Evolutionary conservation across 2,888 invertebrate genomes (phyloP), one percentile per base, ranked within the genome.

Genomic region (Oxycera nigricornis): DNA sequence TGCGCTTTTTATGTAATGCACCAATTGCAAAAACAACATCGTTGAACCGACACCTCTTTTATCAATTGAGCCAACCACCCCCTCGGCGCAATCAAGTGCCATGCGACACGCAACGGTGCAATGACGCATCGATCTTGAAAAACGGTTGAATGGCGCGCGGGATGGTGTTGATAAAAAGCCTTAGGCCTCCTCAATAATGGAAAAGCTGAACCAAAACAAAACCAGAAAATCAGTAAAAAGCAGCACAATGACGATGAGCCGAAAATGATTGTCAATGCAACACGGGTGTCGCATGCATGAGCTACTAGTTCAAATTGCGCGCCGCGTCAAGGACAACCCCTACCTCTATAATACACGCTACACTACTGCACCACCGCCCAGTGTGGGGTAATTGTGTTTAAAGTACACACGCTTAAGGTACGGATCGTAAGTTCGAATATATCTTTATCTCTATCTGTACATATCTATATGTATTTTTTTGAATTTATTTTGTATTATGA

Each of bases 311-410:
- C 65, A 65, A 65, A 65, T 65, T 65, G 65, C 70, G 70, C 50
- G 31, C 41, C n/a, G 46, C 67, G 22, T 24, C 73, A 73, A 73
- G 73, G 73, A 73, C 73, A 73, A 73, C 73, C 73, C 73, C 73
- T 73, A 73, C 73, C 46, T 30, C 31, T 17, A 41, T 39, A n/a
- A 11, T 50, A 24, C 24, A 24, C 24, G 55, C 20, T 55, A 55
- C 24, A 24, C 55, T 55, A 55, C 55, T 20, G 22, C 55, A 55
- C 55, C 24, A 24, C 55, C 9, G 46, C n/a, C 46, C 46, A 2
- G 46, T 65, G 39, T 65, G 11, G 9, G 39, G 65, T 39, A 65
- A 65, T 65, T 65, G 65, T 65, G 65, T 65, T n/a, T n/a, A 65
- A 65, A 65, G 65, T 65, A 55, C 20, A 14, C 14, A 65, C 41